These are phyloP conservation scores for Lymantria dispar DNA, from an alignment of 2,888 invertebrate species.

Conservation along the genomic window DNA sequence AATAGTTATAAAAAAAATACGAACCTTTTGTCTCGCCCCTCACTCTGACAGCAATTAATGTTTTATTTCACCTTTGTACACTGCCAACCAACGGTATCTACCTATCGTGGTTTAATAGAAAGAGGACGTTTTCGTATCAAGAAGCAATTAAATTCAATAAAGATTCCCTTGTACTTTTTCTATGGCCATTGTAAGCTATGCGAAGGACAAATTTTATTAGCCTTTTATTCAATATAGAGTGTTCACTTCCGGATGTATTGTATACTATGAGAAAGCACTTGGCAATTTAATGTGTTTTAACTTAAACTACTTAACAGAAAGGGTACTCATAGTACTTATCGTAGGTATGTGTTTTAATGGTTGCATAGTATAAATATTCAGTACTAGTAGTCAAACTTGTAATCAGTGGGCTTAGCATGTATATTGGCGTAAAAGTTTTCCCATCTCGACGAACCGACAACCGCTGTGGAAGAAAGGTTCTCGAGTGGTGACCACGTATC, in stretches of 20 bases:
- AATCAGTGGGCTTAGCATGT: no score
- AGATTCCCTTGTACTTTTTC: constrained; percentile 18
- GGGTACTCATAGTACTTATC: no score
- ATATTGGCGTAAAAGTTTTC: no score
- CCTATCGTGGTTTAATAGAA: constrained; percentile 33
- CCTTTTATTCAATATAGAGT: constrained; percentile 5
- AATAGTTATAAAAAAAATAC: constrained; percentile 67
- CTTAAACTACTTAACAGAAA: background rate
- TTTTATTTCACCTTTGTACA: constrained; percentile 69
- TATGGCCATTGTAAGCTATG: constrained; percentile 9
- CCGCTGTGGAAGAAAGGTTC: no score
- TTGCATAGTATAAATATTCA: no score
- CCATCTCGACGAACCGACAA: no score
- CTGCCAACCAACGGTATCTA: constrained; percentile 41
- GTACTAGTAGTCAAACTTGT: no score
- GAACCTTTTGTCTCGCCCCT: constrained; percentile 62
- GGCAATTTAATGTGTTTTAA: background rate
- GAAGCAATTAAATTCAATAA: constrained; percentile 38
- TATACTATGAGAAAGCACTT: constrained; percentile 6
- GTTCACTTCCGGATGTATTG: constrained; percentile 9
- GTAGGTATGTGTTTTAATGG: no score
- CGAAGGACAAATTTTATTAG: constrained; percentile 8
- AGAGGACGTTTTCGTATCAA: constrained; percentile 24
- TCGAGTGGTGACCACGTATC: no score
- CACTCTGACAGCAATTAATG: constrained; percentile 76